Percentiles rank a stretch among this genome's conserved stretches.
These are phyloP conservation scores for Nixonia krombeini DNA, from an alignment of 1,140 invertebrate genomes.

Conservation along the genomic window DNA sequence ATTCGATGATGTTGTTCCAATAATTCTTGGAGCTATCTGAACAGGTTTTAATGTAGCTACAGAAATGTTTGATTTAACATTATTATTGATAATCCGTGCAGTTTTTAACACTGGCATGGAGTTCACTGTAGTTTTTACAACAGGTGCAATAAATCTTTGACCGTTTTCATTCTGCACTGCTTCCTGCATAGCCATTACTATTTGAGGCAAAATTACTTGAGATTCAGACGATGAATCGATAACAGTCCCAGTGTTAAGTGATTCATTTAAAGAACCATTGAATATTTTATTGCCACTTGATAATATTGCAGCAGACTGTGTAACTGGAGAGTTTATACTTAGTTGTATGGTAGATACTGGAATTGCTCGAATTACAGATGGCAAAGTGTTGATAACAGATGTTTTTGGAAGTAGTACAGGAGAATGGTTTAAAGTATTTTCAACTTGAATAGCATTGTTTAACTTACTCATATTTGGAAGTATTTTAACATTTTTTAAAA, in stretches of 20 bases:
- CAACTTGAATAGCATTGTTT: constrained; percentile 15
- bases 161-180: constrained; percentile 33
- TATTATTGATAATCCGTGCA: constrained; percentile 41
- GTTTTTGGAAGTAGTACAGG: constrained; percentile 59
- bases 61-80: constrained; percentile 18
- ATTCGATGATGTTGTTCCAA: constrained; percentile 41
- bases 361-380: constrained; percentile 53
- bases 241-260: constrained; percentile 37
- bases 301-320: too few relatives aligned
- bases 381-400: constrained; percentile 53
- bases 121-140: constrained; percentile 34
- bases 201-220: constrained; percentile 46
- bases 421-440: constrained; percentile 39
- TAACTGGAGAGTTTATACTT: constrained; percentile 1
- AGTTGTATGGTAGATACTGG: constrained; percentile 54
- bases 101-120: constrained; percentile 31
- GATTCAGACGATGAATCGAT: constrained; percentile 28
- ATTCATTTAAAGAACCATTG: constrained; percentile 20
- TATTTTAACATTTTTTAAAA: constrained; percentile 57
- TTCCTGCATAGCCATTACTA: constrained; percentile 22
- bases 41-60: constrained; percentile 48
- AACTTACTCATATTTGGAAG: constrained; percentile 52
- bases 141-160: constrained; percentile 51
- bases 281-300: constrained; percentile 28
- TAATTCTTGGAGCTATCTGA: constrained; percentile 53